phyloP scores from a whole-genome alignment of 1,140 invertebrate species.

The Drosophila kurseongensis region DNA sequence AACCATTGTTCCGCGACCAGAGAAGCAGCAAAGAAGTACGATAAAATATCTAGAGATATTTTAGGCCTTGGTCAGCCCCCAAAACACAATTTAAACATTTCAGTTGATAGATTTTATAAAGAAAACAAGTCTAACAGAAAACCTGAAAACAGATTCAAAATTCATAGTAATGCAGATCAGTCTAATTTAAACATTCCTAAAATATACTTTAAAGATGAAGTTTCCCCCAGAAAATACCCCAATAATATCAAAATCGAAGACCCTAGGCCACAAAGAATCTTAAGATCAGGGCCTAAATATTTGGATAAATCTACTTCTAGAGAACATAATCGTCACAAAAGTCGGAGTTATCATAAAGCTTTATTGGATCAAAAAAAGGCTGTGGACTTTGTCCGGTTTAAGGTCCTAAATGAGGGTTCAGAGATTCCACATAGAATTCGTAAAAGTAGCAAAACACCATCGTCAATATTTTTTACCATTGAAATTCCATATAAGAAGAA shows the following conservation, averaged over 20 bases:
- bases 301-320: not conserved
- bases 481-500: conserved; percentile 46
- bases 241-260: not conserved
- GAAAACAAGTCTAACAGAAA: not conserved
- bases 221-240: not conserved
- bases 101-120: not conserved
- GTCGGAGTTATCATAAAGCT: not conserved
- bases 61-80: too few relatives aligned
- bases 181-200: not conserved
- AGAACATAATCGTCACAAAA: not conserved
- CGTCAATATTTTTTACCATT: not conserved
- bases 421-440: conserved; percentile 47
- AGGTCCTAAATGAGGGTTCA: not conserved
- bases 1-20: not conserved
- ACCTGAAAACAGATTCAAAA: not conserved
- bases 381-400: conserved; percentile 8
- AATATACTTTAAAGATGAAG: not conserved
- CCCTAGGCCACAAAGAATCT: not conserved
- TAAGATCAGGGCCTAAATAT: not conserved
- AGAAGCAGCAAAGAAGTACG: not conserved
- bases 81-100: not conserved
- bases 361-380: not conserved
- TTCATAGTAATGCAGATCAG: too few relatives aligned
- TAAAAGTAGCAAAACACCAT: not conserved
- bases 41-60: not conserved